Conservation (phyloP, 2,888 invertebrate genomes). For the Drosophila meridionalis region DNA sequence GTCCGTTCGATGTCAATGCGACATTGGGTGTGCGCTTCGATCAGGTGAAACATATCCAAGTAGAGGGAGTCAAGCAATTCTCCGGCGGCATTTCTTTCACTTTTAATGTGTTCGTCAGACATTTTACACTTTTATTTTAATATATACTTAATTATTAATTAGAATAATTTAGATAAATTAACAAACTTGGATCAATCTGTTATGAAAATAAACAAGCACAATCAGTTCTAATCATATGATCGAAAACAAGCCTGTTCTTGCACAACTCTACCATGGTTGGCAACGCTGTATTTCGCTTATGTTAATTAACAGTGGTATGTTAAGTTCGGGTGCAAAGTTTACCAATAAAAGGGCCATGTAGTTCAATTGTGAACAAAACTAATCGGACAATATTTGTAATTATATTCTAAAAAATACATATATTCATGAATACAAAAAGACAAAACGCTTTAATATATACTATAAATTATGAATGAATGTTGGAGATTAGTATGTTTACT, state of each 20-base stretch:
- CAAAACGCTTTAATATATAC: background rate
- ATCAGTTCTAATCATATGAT: conserved; percentile 48
- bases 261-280: conserved; percentile 15
- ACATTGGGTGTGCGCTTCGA: conserved; percentile 90
- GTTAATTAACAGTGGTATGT: conserved; percentile 22
- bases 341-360: background rate
- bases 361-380: background rate
- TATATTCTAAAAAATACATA: background rate
- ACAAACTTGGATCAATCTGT: conserved; percentile 1
- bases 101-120: conserved; percentile 25
- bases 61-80: conserved; percentile 89
- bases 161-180: background rate
- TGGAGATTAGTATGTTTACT: background rate
- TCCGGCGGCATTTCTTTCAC: conserved; percentile 55
- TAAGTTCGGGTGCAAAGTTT: conserved; percentile 5
- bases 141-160: background rate
- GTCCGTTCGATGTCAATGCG: conserved; percentile 90
- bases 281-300: conserved; percentile 9
- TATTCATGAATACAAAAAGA: background rate
- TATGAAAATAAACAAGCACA: conserved; percentile 17
- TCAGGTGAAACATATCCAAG: conserved; percentile 89
- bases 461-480: background rate
- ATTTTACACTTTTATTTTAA: conserved; percentile 24
- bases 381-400: background rate
- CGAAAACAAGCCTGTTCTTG: conserved; percentile 33